phyloP scores from a whole-genome alignment of 1,140 invertebrate species.

The Formica exsecta region DNA sequence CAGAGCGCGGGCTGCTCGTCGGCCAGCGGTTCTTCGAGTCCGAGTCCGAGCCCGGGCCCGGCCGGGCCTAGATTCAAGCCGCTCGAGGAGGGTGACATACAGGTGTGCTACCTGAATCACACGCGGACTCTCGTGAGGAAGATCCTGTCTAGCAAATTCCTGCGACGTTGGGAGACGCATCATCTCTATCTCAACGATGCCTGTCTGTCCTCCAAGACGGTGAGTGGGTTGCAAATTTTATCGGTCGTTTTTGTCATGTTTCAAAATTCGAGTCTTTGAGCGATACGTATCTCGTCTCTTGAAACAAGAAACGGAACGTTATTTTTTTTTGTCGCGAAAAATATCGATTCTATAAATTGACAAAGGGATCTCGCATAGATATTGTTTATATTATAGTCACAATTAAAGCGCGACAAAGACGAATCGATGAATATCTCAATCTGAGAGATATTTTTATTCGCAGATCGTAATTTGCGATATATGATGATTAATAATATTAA shows the following conservation, averaged over 20 bases:
- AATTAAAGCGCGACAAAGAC: not conserved
- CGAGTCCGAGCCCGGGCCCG: constrained; percentile 85
- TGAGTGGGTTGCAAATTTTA: constrained; percentile 84
- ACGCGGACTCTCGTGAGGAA: constrained; percentile 93
- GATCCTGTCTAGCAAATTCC: constrained; percentile 93
- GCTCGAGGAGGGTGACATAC: constrained; percentile 91
- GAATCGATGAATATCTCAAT: not conserved
- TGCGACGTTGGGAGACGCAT: constrained; percentile 93
- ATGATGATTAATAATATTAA: not conserved
- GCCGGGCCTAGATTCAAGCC: constrained; percentile 91
- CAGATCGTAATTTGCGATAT: no score
- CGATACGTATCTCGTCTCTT: not conserved
- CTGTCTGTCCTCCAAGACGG: constrained; percentile 92
- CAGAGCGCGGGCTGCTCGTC: constrained; percentile 82
- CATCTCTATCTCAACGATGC: constrained; percentile 90
- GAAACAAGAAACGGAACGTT: not conserved
- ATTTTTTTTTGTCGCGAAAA: not conserved
- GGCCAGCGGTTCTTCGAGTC: constrained; percentile 82
- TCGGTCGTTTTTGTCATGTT: not conserved
- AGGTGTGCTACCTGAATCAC: constrained; percentile 93
- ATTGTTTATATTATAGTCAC: not conserved
- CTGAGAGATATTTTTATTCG: not conserved
- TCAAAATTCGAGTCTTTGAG: not conserved
- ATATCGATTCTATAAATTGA: not conserved
- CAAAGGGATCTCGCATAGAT: not conserved